A percentile compares a stretch with the other conserved stretches of the same genome.
phyloP scores from a whole-genome alignment of 2,888 invertebrate genomes.

The Amorpha juglandis region DNA sequence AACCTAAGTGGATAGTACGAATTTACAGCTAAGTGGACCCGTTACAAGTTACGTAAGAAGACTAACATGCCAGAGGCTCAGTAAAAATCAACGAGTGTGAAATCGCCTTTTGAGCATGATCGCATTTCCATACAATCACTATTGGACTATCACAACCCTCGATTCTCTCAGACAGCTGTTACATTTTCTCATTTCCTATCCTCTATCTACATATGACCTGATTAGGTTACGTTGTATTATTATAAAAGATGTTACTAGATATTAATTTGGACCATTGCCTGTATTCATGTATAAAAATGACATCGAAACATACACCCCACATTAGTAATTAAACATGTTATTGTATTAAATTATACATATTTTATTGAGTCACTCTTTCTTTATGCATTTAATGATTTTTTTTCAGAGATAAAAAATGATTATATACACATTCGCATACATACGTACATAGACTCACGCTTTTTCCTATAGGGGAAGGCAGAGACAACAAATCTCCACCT shows the following conservation, averaged over 20 bases:
- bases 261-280: neutral
- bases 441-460: too few relatives aligned
- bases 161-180: slow-evolving; percentile 50
- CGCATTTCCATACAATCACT: slow-evolving; percentile 63
- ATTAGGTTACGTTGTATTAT: slow-evolving; percentile 31
- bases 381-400: too few relatives aligned
- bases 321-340: neutral
- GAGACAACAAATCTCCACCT: too few relatives aligned
- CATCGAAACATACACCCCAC: neutral
- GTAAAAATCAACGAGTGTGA: slow-evolving; percentile 54
- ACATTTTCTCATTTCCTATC: slow-evolving; percentile 58
- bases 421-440: too few relatives aligned
- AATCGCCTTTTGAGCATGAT: slow-evolving; percentile 57
- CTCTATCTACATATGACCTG: slow-evolving; percentile 39
- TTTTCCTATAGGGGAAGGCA: too few relatives aligned
- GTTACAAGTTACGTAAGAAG: slow-evolving; percentile 29
- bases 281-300: neutral
- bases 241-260: neutral
- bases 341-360: neutral
- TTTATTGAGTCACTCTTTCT: too few relatives aligned
- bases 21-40: slow-evolving; percentile 18
- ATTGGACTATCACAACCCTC: slow-evolving; percentile 54
- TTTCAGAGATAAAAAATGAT: too few relatives aligned
- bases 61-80: slow-evolving; percentile 39
- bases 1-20: slow-evolving; percentile 9